Evolutionary conservation across 2,797 vertebrate genomes (phyloP).

Genomic region (Enteromius thamalakanensis): DNA sequence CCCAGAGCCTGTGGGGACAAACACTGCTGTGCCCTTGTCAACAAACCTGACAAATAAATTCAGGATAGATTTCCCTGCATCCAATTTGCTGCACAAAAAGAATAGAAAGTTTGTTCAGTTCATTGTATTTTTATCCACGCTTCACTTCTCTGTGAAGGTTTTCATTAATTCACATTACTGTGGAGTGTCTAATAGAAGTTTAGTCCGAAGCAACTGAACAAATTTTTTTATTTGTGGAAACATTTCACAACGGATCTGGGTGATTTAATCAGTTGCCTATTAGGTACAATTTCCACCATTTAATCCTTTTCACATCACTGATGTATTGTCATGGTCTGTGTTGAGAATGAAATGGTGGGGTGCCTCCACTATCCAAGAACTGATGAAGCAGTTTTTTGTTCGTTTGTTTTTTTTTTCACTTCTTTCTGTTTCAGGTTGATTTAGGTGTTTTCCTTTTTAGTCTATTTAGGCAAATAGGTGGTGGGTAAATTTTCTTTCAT

Average conservation of each 20-base stretch:
- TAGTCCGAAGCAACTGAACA: neutral
- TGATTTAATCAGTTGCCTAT: slow-evolving; percentile 28
- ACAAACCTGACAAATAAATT: slow-evolving; percentile 23
- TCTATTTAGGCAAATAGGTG: neutral
- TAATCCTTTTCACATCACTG: neutral
- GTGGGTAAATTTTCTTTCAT: neutral
- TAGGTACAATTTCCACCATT: neutral
- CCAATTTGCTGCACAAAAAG: slow-evolving; percentile 18
- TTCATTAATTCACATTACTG: neutral
- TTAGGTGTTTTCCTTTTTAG: neutral
- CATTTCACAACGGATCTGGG: neutral
- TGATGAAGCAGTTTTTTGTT: no score
- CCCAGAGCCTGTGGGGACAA: slow-evolving; percentile 30
- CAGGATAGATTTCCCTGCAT: slow-evolving; percentile 21
- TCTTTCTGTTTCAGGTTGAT: neutral
- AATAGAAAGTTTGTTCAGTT: neutral
- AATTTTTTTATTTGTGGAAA: neutral
- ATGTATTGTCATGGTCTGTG: neutral
- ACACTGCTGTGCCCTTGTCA: slow-evolving; percentile 41
- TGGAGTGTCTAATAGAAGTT: slow-evolving; percentile 12
- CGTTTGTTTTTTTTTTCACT: no score
- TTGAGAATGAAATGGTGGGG: neutral
- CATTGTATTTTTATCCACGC: neutral
- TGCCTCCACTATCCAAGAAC: neutral
- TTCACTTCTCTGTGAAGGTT: neutral